Conservation (phyloP, 1,140 invertebrate species). For the Bombyx mori region DNA sequence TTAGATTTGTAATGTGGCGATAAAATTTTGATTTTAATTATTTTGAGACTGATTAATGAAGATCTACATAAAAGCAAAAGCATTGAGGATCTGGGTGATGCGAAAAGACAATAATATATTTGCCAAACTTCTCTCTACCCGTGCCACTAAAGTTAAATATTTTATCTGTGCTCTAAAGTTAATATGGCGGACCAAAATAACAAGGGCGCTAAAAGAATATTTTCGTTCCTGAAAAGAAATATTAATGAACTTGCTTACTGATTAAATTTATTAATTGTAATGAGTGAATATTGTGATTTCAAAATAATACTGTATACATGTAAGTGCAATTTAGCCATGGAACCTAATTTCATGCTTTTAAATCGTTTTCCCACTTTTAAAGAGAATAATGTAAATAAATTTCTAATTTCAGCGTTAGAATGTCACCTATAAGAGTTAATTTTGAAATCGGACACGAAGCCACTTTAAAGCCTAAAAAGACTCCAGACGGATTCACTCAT, state of each 20-base stretch:
- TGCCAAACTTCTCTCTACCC: background rate
- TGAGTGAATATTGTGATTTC: too few species aligned
- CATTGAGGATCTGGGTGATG: too few species aligned
- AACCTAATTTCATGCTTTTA: too few species aligned
- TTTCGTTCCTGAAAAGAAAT: constrained; percentile 27
- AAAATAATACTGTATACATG: too few species aligned
- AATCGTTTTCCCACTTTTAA: background rate
- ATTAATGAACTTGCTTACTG: constrained; percentile 10
- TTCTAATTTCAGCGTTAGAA: constrained; percentile 38
- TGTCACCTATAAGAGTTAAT: constrained; percentile 85
- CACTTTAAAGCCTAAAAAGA: constrained; percentile 81
- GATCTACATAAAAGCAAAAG: too few species aligned
- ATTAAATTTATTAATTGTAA: too few species aligned
- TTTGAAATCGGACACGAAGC: constrained; percentile 94
- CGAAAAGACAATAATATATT: too few species aligned
- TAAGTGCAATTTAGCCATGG: too few species aligned
- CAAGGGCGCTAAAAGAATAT: constrained; percentile 68
- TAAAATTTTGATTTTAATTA: too few species aligned
- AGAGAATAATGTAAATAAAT: constrained; percentile 5
- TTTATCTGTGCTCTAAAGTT: constrained; percentile 24
- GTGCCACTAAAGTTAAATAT: background rate
- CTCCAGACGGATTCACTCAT: constrained; percentile 93
- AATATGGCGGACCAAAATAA: constrained; percentile 70
- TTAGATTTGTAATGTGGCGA: too few species aligned
- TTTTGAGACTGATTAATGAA: too few species aligned